These are phyloP conservation scores for Sclerodermus sp. DNA, from an alignment of 2,888 invertebrate species.

Conservation along the genomic window DNA sequence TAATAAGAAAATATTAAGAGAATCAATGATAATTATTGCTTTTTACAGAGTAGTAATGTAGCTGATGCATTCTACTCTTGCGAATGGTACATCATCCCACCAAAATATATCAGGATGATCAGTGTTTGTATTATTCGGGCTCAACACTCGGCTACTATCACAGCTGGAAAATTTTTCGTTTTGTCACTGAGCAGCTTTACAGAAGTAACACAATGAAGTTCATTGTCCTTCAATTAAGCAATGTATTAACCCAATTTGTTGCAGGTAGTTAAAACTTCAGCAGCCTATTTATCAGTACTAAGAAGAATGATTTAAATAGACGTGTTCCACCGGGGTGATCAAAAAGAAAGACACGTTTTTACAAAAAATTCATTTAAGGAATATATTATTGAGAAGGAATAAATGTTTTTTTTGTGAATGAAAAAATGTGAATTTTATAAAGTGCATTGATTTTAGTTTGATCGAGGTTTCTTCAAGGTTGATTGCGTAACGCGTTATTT, in stretches of 20 bases:
- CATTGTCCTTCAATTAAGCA: not conserved
- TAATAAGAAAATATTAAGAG: not conserved
- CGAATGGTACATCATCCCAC: conserved; percentile 62
- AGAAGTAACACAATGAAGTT: conserved; percentile 46
- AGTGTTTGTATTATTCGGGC: conserved; percentile 61
- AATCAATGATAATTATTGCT: not conserved
- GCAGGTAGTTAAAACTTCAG: conserved; percentile 27
- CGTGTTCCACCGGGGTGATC: too few relatives aligned
- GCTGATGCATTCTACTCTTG: conserved; percentile 61
- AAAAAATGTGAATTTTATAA: too few relatives aligned
- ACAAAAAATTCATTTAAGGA: too few relatives aligned
- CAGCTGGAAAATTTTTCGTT: conserved; percentile 62
- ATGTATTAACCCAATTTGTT: conserved; percentile 3
- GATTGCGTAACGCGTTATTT: too few relatives aligned
- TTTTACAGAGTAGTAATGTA: conserved; percentile 55
- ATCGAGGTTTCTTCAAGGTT: too few relatives aligned
- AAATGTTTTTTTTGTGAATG: too few relatives aligned
- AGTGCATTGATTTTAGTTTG: too few relatives aligned
- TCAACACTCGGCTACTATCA: conserved; percentile 60
- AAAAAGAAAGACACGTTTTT: too few relatives aligned
- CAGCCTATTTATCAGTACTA: conserved; percentile 13
- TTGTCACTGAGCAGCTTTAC: conserved; percentile 60
- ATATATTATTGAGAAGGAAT: too few relatives aligned
- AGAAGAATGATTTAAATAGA: not conserved
- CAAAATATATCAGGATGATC: conserved; percentile 55